Base-by-base conservation (phyloP, 1,140 invertebrate genomes). In the Drosophila repletoides region DNA sequence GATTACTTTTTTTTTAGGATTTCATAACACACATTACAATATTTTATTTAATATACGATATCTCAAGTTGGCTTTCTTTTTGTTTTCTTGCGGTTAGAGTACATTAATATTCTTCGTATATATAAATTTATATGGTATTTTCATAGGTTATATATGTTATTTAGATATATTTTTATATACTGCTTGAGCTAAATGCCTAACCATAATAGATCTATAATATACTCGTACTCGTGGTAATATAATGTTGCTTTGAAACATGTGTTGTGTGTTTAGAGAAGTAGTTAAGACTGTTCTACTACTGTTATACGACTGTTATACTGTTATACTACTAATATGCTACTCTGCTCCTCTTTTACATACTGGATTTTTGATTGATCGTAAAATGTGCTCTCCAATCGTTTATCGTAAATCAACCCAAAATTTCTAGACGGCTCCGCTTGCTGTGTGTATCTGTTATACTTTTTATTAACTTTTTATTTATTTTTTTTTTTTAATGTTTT, bases 161-260 rank as follows among this genome's bases (percentile, higher is more conserved):
- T 21, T 56, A 51, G 63, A 40, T 46, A 64, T 53, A 59, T 76
- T 73, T 73, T 51, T 51, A 68, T 67, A 81, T 69, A 76, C 68
- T 83, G 77, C 21, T 77, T 73, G 69, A 77, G 73, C 79, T 77
- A 84, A 84, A 84, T 81, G 77, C 79, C 77, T 81, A 77, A 56
- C 49, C 73, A 64, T 80, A 65, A 71, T 51, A 59, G 53, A 48
- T 72, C 40, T 10, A 29, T 56, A 48, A 53, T 67, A 29, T 45
- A 24, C 34, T 66, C 41, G 46, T 36, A 24, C 34, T 66, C 41
- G 46, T 36, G 28, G 7, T 41, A 58, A 41, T 53, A 64, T 45
- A 26, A 36, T 45, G 29, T 64, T 52, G 17, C 33, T 38, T 70
- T 31, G 52, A 81, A 81, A 76, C 64, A 40, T 40, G 61, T 43